Evolutionary conservation across 2,888 invertebrate species (phyloP).

Genomic region (Erebia ligea): DNA sequence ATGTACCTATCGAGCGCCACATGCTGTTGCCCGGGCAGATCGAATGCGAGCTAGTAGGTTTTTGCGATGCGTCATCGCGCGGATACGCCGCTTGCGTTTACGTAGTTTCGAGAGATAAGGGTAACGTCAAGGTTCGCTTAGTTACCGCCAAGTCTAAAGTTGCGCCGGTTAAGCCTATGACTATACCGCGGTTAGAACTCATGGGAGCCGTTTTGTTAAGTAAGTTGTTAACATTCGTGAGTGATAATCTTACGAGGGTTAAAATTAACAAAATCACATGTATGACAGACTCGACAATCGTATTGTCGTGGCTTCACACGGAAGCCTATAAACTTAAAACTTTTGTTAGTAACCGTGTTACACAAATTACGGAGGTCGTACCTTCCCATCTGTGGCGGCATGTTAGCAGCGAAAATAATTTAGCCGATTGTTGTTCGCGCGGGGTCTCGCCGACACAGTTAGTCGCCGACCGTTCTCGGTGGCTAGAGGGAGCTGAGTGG

Average conservation of each 20-base stretch:
- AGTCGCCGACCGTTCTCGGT: background rate
- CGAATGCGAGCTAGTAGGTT: background rate
- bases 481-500: constrained; percentile 2
- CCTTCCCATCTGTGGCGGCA: background rate
- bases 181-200: background rate
- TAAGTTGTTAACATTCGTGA: background rate
- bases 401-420: background rate
- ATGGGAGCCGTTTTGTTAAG: background rate
- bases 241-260: background rate
- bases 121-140: background rate
- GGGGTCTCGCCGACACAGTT: background rate
- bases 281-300: background rate
- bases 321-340: constrained; percentile 1
- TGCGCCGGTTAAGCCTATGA: background rate
- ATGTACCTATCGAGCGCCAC: background rate
- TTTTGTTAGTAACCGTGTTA: constrained; percentile 4
- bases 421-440: background rate
- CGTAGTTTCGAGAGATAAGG: background rate
- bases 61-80: constrained; percentile 9
- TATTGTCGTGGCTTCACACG: constrained; percentile 3
- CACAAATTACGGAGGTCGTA: constrained; percentile 7
- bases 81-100: background rate
- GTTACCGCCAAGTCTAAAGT: background rate
- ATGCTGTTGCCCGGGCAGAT: background rate
- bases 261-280: background rate